Percentiles rank a stretch among this genome's conserved stretches.
These are phyloP conservation scores for Monopterus albus DNA, from an alignment of 2,113 vertebrate species.

Conservation along the genomic window DNA sequence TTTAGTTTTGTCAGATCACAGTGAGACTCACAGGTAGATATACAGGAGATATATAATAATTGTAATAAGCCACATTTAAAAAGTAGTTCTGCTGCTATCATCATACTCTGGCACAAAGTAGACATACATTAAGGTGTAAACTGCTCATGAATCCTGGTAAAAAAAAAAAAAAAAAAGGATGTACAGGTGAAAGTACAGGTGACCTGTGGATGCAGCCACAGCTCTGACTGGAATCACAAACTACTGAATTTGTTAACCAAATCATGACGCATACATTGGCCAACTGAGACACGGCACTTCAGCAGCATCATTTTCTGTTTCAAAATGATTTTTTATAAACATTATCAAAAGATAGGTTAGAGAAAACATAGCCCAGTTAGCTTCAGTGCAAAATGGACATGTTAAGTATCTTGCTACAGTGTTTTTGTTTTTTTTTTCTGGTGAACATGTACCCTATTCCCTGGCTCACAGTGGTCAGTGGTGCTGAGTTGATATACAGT, in stretches of 20 bases:
- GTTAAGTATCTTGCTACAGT: conserved; percentile 41
- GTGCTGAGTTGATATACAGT: conserved; percentile 32
- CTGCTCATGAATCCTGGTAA: neutral
- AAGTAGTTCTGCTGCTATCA: too few relatives aligned
- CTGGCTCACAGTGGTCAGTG: conserved; percentile 69
- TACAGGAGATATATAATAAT: conserved; percentile 14
- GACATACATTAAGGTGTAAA: neutral
- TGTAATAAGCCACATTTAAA: conserved; percentile 14
- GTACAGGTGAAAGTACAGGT: conserved; percentile 12
- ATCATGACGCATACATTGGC: conserved; percentile 32
- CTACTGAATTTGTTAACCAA: conserved; percentile 69
- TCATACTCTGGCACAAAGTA: too few relatives aligned
- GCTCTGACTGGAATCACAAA: conserved; percentile 42
- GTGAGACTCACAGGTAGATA: conserved; percentile 60
- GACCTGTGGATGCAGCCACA: conserved; percentile 21
- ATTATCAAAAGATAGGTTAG: conserved; percentile 62
- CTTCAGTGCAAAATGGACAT: conserved; percentile 23
- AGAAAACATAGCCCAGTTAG: conserved; percentile 1
- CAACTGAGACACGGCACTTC: conserved; percentile 18
- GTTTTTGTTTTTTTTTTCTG: neutral
- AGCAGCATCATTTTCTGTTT: conserved; percentile 25
- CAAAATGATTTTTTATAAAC: conserved; percentile 62
- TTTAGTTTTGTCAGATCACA: conserved; percentile 59
- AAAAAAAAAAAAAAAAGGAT: neutral
- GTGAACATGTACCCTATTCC: conserved; percentile 10